Percentiles rank a stretch among this genome's conserved stretches.
Evolutionary conservation across 2,888 invertebrate species (phyloP).

Genomic region (Gymnoscelis rufifasciata): DNA sequence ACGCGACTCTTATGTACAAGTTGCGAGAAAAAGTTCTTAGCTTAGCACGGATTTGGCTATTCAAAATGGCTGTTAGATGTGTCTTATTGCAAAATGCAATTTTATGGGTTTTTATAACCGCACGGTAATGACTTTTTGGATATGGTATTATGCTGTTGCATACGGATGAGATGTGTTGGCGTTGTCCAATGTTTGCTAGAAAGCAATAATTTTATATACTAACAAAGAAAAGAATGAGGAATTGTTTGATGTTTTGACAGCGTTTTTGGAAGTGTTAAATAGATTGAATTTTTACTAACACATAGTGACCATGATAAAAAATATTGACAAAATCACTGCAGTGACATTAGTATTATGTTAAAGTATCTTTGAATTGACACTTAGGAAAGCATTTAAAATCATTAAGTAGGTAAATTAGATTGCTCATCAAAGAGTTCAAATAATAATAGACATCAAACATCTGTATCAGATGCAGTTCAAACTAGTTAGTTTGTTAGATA

Average conservation of each 20-base stretch:
- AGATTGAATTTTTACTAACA: constrained; percentile 46
- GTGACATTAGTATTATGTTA: background rate
- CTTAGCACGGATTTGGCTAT: constrained; percentile 13
- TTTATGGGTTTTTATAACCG: constrained; percentile 1
- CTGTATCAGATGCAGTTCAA: constrained; percentile 78
- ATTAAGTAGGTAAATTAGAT: constrained; percentile 27
- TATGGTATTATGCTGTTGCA: constrained; percentile 20
- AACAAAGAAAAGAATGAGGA: constrained; percentile 37
- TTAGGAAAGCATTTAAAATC: constrained; percentile 23
- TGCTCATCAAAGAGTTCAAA: constrained; percentile 70
- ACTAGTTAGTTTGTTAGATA: constrained; percentile 56
- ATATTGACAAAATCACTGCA: constrained; percentile 1
- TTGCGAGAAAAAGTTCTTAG: background rate
- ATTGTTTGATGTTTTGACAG: constrained; percentile 30
- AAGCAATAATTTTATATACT: constrained; percentile 48
- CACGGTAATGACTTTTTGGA: background rate
- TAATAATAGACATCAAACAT: constrained; percentile 48
- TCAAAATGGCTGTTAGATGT: constrained; percentile 17
- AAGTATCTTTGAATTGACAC: no score
- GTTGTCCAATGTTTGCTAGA: constrained; percentile 37
- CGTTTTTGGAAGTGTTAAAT: constrained; percentile 23
- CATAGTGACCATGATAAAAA: constrained; percentile 26
- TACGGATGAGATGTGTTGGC: constrained; percentile 15
- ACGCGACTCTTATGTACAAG: background rate
- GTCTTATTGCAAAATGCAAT: constrained; percentile 4